These are phyloP conservation scores for Dryococelus australis DNA, from an alignment of 2,888 invertebrate species.

Conservation along the genomic window DNA sequence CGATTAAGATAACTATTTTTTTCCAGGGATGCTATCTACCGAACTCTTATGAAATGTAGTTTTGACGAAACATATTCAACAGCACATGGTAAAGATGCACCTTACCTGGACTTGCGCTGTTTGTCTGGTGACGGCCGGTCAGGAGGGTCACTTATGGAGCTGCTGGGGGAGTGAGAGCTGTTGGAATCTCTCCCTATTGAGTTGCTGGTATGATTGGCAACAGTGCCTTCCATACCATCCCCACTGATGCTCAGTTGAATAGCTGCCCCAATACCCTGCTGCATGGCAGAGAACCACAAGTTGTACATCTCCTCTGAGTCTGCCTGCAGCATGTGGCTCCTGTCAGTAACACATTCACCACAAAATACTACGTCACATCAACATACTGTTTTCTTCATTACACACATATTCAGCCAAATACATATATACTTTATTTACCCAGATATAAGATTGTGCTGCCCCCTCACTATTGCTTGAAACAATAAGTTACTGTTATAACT, in stretches of 20 bases:
- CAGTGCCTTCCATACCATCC: constrained; percentile 48
- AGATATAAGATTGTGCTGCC: too few species aligned
- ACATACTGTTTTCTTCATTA: background rate
- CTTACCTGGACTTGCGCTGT: constrained; percentile 51
- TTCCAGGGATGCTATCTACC: too few species aligned
- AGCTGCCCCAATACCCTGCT: constrained; percentile 86
- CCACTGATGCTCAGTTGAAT: constrained; percentile 70
- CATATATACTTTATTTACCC: too few species aligned
- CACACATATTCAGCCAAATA: too few species aligned
- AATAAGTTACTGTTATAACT: too few species aligned
- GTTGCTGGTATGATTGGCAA: constrained; percentile 49
- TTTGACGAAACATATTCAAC: too few species aligned
- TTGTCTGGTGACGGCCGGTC: constrained; percentile 37
- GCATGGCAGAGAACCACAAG: constrained; percentile 89
- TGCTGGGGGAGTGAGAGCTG: constrained; percentile 38
- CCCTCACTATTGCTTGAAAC: too few species aligned
- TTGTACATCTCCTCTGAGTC: constrained; percentile 92
- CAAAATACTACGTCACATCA: background rate
- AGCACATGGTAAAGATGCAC: background rate
- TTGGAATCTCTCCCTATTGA: constrained; percentile 41
- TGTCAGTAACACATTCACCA: constrained; percentile 54
- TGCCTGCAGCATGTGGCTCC: constrained; percentile 97
- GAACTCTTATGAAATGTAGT: too few species aligned
- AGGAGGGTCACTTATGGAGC: constrained; percentile 31
- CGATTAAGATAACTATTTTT: too few species aligned